phyloP scores from a whole-genome alignment of 1,140 invertebrate genomes.

The Zaprionus tsacasi region DNA sequence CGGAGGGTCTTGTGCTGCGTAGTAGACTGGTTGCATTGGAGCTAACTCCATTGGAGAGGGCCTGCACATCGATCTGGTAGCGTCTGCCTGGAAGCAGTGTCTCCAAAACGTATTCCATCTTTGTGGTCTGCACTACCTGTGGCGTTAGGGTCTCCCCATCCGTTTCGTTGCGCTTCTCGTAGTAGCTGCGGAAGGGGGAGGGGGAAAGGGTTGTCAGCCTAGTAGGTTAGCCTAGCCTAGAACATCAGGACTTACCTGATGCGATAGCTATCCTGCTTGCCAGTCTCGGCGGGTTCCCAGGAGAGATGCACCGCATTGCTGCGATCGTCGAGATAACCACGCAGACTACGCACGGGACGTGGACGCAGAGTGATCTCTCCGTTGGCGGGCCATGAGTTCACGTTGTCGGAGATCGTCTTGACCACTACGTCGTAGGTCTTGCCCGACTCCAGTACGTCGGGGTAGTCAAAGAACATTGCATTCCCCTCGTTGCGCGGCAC shows the following conservation, averaged over 20 bases:
- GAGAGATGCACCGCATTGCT: constrained; percentile 89
- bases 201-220: neutral
- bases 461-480: constrained; percentile 88
- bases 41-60: constrained; percentile 92
- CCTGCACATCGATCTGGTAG: constrained; percentile 93
- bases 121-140: constrained; percentile 86
- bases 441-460: constrained; percentile 92
- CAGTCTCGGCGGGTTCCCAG: constrained; percentile 91
- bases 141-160: constrained; percentile 87
- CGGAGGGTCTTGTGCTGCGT: constrained; percentile 92
- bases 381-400: constrained; percentile 94
- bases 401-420: constrained; percentile 96
- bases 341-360: constrained; percentile 88
- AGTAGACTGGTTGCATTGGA: constrained; percentile 90
- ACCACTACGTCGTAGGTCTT: constrained; percentile 94
- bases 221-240: neutral
- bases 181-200: constrained; percentile 86
- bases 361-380: constrained; percentile 94
- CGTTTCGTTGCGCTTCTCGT: constrained; percentile 91
- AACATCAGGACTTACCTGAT: constrained; percentile 84
- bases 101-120: constrained; percentile 88
- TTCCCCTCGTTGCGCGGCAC: constrained; percentile 88
- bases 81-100: constrained; percentile 93
- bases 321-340: constrained; percentile 86
- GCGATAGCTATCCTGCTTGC: constrained; percentile 93